Percentiles rank a stretch among this genome's conserved stretches.
Evolutionary conservation across 1,140 invertebrate genomes (phyloP).

Genomic region (Cotesia typhae): DNA sequence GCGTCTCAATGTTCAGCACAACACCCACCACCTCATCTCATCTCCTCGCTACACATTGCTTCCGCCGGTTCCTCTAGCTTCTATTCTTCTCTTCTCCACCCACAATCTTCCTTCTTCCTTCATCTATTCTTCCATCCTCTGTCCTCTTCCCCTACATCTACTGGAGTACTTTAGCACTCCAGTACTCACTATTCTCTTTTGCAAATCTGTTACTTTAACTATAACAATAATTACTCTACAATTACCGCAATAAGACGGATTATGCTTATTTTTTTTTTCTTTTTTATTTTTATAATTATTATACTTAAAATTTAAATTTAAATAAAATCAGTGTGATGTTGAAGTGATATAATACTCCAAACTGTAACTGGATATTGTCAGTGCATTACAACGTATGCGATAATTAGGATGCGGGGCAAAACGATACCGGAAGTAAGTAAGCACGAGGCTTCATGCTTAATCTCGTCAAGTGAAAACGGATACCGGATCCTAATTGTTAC

Average conservation of each 20-base stretch:
- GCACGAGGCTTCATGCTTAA: conserved; percentile 36
- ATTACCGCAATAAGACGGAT: too few species aligned
- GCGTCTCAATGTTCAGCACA: conserved; percentile 62
- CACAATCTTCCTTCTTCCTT: background rate
- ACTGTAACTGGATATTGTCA: background rate
- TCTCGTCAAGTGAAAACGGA: conserved; percentile 35
- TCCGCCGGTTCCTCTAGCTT: conserved; percentile 27
- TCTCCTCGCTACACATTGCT: conserved; percentile 26
- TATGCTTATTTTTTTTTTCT: too few species aligned
- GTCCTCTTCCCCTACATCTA: background rate
- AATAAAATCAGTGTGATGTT: conserved; percentile 10
- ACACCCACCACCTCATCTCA: conserved; percentile 38
- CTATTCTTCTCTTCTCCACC: background rate
- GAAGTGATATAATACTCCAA: background rate
- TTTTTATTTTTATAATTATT: background rate
- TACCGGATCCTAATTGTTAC: conserved; percentile 38
- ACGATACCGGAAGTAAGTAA: conserved; percentile 38
- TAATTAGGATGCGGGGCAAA: conserved; percentile 42
- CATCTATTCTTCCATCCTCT: background rate
- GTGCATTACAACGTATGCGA: conserved; percentile 9
- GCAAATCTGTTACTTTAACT: conserved; percentile 19
- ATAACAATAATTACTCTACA: conserved; percentile 6
- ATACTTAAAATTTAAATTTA: background rate
- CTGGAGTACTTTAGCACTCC: conserved; percentile 2
- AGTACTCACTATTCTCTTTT: background rate